Evolutionary conservation across 64 coral and sea anemone species (phyloP).

Genomic region (Montipora sp.): DNA sequence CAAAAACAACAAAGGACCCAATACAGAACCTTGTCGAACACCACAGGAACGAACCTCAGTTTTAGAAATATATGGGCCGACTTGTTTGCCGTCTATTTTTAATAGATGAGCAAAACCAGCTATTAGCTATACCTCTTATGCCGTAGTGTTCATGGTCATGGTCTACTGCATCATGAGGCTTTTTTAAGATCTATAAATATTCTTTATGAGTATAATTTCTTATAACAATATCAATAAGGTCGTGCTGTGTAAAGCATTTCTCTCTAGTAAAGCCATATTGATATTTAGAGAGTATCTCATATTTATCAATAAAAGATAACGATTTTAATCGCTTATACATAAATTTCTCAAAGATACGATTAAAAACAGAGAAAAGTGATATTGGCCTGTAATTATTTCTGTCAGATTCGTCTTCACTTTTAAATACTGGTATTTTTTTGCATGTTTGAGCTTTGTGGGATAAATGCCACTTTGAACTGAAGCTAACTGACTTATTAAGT

Average conservation of each 20-base stretch:
- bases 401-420: too few species aligned
- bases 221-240: background rate
- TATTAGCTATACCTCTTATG: background rate
- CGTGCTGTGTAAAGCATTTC: background rate
- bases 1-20: slow-evolving; percentile 14
- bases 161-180: background rate
- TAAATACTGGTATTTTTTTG: too few species aligned
- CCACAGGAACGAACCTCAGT: slow-evolving; percentile 3
- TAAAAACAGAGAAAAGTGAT: background rate
- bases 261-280: background rate
- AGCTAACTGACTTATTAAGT: too few species aligned
- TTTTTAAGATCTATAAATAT: background rate
- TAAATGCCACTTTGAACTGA: too few species aligned
- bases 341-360: slow-evolving; percentile 1
- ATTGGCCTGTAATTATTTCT: too few species aligned
- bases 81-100: slow-evolving; percentile 5
- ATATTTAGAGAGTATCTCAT: background rate
- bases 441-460: too few species aligned
- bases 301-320: background rate
- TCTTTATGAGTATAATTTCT: background rate
- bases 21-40: slow-evolving; percentile 5
- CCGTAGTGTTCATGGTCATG: background rate
- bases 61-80: background rate
- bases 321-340: background rate
- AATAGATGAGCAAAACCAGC: background rate